These are phyloP conservation scores for Magallana gigas DNA, from an alignment of 1,140 invertebrate species.

Conservation along the genomic window DNA sequence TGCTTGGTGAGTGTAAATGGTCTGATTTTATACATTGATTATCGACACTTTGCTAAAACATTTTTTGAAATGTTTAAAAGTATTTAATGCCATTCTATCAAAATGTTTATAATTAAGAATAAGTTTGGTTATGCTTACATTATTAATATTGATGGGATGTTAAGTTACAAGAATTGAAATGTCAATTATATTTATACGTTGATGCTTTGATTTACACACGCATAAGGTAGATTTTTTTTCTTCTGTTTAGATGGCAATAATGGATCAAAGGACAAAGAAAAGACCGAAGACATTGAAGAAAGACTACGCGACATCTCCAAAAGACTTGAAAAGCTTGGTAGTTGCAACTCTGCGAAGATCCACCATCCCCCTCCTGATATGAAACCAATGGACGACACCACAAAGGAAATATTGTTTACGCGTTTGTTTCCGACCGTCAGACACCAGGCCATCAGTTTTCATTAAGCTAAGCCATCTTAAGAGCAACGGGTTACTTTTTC, in stretches of 20 bases:
- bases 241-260: neutral
- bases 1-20: conserved; percentile 49
- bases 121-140: no score
- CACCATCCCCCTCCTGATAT: conserved; percentile 32
- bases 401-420: conserved; percentile 27
- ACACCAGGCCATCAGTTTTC: conserved; percentile 29
- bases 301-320: conserved; percentile 30
- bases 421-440: conserved; percentile 40
- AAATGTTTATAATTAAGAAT: no score
- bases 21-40: neutral
- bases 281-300: conserved; percentile 43
- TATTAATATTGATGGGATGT: no score
- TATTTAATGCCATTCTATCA: no score
- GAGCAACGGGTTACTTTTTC: no score
- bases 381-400: conserved; percentile 14
- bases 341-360: neutral
- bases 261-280: neutral
- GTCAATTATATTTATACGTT: no score
- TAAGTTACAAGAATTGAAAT: no score
- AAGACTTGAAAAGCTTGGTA: conserved; percentile 38
- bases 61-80: no score
- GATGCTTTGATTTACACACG: no score
- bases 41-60: no score
- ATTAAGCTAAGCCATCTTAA: conserved; percentile 1
- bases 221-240: neutral